These are phyloP conservation scores for Propithecus deckenii DNA, from an alignment of 2,797 vertebrate genomes.

Conservation along the genomic window DNA sequence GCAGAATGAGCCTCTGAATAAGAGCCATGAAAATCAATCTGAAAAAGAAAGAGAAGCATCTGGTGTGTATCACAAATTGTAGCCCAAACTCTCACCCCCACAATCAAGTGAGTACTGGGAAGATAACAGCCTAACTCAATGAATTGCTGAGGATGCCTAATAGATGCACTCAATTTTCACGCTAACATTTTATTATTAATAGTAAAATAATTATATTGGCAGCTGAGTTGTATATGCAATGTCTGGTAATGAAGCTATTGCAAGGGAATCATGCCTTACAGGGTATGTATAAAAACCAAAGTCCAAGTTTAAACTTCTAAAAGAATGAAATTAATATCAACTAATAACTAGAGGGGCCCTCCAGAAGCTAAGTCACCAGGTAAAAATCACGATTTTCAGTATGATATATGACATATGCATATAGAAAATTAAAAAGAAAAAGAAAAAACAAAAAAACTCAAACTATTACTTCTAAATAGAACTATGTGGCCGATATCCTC, in stretches of 20 bases:
- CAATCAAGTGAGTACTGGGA: fast-evolving
- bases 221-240: neutral
- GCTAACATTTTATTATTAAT: neutral
- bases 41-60: conserved; percentile 63
- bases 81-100: neutral
- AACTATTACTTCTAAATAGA: neutral
- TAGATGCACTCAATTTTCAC: neutral
- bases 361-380: neutral
- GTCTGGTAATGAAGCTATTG: too few relatives aligned
- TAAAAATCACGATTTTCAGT: neutral
- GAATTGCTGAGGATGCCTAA: neutral
- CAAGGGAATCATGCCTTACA: too few relatives aligned
- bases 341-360: neutral
- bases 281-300: neutral
- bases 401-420: neutral
- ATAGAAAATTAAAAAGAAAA: neutral
- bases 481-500: neutral
- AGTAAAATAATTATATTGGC: neutral
- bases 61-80: neutral
- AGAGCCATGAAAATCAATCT: conserved; percentile 87
- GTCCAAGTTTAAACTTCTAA: neutral
- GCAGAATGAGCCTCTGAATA: conserved; percentile 84
- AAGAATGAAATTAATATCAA: neutral
- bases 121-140: neutral
- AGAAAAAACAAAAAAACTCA: neutral